Evolutionary conservation across 64 coral and sea anemone species (phyloP), one percentile per base, ranked within the genome.

Genomic region (Dendrophyllia cribrosa): DNA sequence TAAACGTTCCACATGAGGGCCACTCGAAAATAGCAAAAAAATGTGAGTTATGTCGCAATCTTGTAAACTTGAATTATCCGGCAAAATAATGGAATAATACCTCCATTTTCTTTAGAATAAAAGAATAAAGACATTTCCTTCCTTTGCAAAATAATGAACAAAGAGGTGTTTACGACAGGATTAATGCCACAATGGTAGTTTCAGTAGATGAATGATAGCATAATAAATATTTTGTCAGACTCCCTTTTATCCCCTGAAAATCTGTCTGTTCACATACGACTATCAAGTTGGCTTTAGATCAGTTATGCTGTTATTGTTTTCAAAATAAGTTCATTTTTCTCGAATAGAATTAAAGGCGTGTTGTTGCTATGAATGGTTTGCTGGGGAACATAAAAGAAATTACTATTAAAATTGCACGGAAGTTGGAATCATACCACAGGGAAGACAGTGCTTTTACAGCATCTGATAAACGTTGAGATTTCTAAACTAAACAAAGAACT

Each of bases 31-130:
- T 23, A 67, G 24, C 52, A 21, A 17, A 68, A 84, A 68, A 67
- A 22, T 84, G 44, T 16, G 44, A 19, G 79, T 65, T 65, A 65
- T 83, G 25, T 83, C 45, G 59, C 25, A 83, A 83, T 17, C 23
- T 7, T 75, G 5, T 49, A 75, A n/a, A 56, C 12, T 56, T 56
- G 12, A 72, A 72, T 75, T 49, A 50, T 75, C 72, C 48, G 13
- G 45, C 9, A 49, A 75, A 64, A 64, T 64, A 50, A 75, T 19
- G 13, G 72, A 75, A 50, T 45, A 50, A 50, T 75, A 1, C 13
- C 44, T 19, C 12, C 20, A 20, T 44, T 72, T 72, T 19, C 15
- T 75, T 50, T 19, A 50, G 43, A 49, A 75, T 50, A 75, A 75
- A 43, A 20, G 0, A 5, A 50, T 45, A 50, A 56, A 9, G 1